Conservation (phyloP, 2,113 vertebrate species). For the Rhagologus leucostigma region DNA sequence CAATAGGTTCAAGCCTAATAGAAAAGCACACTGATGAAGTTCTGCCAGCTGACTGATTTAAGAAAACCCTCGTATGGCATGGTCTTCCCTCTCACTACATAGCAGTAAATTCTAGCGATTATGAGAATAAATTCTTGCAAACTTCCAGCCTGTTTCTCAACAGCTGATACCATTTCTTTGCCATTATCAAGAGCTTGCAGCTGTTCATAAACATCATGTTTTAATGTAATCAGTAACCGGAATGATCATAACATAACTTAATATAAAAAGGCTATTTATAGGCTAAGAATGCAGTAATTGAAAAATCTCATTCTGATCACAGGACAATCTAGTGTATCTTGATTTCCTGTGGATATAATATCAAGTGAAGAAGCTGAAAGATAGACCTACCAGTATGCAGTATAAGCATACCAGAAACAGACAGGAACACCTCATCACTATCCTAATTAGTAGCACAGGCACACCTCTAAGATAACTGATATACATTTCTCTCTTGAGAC, state of each 20-base stretch:
- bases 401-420: neutral
- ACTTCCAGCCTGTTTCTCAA: neutral
- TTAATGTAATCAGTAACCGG: slow-evolving; percentile 29
- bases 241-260: slow-evolving; percentile 39
- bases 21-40: neutral
- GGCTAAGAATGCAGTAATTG: neutral
- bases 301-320: slow-evolving; percentile 14
- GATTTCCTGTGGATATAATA: neutral
- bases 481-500: neutral
- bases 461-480: neutral
- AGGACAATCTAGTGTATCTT: neutral
- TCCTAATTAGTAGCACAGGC: slow-evolving; percentile 5
- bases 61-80: neutral
- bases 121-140: neutral
- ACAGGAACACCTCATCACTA: neutral
- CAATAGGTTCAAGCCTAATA: neutral
- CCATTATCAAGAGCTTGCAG: slow-evolving; percentile 45
- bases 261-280: slow-evolving; percentile 52
- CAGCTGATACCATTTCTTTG: slow-evolving; percentile 16
- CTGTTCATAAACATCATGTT: slow-evolving; percentile 49
- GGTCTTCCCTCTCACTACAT: neutral
- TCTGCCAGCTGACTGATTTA: neutral
- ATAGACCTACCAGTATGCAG: neutral
- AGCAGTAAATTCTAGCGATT: neutral
- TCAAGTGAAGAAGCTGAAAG: neutral